Conservation (phyloP, 2,888 invertebrate species). For the Oxystoma pomonae region DNA sequence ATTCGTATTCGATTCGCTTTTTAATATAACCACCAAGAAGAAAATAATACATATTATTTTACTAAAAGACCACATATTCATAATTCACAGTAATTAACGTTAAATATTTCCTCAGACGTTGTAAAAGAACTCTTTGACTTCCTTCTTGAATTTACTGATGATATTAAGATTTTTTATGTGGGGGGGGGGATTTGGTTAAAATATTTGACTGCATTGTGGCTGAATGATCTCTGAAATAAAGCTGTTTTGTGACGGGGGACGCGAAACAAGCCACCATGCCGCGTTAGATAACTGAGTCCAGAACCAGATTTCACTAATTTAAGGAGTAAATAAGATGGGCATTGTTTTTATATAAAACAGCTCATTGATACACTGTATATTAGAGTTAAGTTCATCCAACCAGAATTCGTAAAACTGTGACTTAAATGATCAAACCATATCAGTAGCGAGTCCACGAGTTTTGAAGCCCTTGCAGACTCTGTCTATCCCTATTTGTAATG, state of each 20-base stretch:
- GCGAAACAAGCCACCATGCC: background rate
- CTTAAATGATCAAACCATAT: background rate
- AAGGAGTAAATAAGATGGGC: background rate
- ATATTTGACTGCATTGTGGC: background rate
- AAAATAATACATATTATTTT: too few species aligned
- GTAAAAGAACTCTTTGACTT: too few species aligned
- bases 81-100: too few species aligned
- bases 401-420: background rate
- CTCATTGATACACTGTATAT: background rate
- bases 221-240: background rate
- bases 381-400: background rate
- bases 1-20: too few species aligned
- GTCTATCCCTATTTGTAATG: background rate
- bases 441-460: constrained; percentile 6
- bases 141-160: background rate
- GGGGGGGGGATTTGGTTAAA: background rate
- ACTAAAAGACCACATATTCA: too few species aligned
- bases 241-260: background rate
- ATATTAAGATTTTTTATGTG: background rate
- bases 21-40: too few species aligned
- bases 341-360: background rate
- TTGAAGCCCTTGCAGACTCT: constrained; percentile 5
- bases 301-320: background rate
- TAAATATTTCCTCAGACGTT: too few species aligned
- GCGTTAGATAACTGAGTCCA: background rate